Evolutionary conservation across 2,797 vertebrate genomes (phyloP).

Genomic region (Acipenser transmontanus): DNA sequence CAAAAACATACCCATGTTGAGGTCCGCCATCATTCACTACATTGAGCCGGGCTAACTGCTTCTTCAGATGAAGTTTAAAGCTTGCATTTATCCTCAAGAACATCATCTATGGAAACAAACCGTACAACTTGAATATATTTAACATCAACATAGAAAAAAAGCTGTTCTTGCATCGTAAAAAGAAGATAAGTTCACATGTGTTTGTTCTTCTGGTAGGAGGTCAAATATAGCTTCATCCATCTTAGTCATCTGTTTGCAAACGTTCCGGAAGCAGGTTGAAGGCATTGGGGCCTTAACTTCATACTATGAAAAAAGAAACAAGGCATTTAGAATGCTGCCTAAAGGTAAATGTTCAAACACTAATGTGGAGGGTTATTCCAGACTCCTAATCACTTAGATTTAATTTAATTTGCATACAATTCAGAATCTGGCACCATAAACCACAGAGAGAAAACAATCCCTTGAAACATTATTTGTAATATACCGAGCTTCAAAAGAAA

Average conservation of each 20-base stretch:
- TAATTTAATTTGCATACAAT: too few species aligned
- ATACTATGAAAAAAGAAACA: slow-evolving; percentile 61
- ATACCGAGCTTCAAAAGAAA: too few species aligned
- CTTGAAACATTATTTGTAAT: too few species aligned
- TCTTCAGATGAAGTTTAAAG: slow-evolving; percentile 90
- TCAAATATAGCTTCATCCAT: slow-evolving; percentile 96
- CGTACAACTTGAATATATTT: too few species aligned
- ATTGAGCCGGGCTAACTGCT: slow-evolving; percentile 82
- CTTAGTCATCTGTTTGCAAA: slow-evolving; percentile 94
- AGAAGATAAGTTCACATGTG: slow-evolving; percentile 58
- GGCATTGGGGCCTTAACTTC: slow-evolving; percentile 97
- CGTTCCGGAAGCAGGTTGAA: slow-evolving; percentile 86
- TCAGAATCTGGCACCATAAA: too few species aligned
- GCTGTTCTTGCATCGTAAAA: not conserved
- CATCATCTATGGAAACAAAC: slow-evolving; percentile 65
- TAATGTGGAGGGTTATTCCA: too few species aligned
- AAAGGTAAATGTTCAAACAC: not conserved
- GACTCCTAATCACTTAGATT: too few species aligned
- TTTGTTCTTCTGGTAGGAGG: slow-evolving; percentile 90
- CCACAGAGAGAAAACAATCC: too few species aligned
- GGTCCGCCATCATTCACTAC: slow-evolving; percentile 92
- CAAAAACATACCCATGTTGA: slow-evolving; percentile 72
- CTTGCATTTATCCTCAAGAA: slow-evolving; percentile 87
- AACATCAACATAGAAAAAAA: not conserved
- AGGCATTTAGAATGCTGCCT: not conserved